Evolutionary conservation across 2,113 vertebrate species (phyloP).

Genomic region (Coracopsis vasa): DNA sequence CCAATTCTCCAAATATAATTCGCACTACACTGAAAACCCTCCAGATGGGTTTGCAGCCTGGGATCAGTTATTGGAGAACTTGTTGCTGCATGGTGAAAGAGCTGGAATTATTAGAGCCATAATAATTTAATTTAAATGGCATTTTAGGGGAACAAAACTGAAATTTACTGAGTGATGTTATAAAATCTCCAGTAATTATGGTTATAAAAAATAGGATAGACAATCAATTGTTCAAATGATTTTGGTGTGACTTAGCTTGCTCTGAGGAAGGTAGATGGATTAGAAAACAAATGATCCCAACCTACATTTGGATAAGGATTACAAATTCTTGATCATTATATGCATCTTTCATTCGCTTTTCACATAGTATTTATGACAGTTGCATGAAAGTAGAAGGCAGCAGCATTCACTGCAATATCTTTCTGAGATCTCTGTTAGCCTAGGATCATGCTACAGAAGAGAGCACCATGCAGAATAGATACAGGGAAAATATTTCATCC

Average conservation of each 20-base stretch:
- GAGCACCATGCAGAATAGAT: accelerated
- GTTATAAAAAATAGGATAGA: neutral
- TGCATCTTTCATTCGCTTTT: neutral
- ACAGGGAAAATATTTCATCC: neutral
- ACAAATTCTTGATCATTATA: neutral
- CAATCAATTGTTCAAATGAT: neutral
- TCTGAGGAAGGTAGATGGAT: neutral
- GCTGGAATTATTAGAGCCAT: neutral
- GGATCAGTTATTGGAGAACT: neutral
- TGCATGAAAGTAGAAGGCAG: neutral
- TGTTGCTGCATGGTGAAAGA: neutral
- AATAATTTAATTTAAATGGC: neutral
- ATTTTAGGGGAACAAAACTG: neutral
- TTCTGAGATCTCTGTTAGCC: neutral
- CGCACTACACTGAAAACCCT: neutral
- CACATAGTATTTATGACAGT: neutral
- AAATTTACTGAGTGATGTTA: neutral
- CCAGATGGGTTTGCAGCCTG: neutral
- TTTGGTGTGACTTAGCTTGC: neutral
- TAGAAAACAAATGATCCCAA: neutral
- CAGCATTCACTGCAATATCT: neutral
- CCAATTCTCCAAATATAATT: neutral
- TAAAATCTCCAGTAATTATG: neutral
- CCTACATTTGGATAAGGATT: neutral
- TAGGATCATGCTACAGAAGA: neutral